A percentile compares a stretch with the other conserved stretches of the same genome.
These are phyloP conservation scores for Darevskia mixta DNA, from an alignment of 2,797 vertebrate species.

Conservation along the genomic window DNA sequence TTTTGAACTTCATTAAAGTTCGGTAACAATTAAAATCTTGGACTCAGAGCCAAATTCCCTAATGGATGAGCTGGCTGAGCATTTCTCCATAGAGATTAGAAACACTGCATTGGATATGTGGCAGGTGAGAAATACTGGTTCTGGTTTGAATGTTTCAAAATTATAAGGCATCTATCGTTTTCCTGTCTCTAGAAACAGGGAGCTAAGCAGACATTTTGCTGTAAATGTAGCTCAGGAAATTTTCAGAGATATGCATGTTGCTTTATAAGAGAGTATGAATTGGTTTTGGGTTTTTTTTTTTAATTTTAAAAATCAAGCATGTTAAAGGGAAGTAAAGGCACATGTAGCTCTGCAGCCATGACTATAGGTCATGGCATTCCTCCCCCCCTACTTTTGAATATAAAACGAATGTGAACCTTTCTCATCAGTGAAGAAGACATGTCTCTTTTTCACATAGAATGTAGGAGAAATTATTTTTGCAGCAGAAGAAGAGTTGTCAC, in stretches of 20 bases:
- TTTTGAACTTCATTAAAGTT: not conserved
- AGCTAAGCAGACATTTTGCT: not conserved
- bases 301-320: not conserved
- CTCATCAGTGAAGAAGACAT: not conserved
- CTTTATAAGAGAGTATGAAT: not conserved
- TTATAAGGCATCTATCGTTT: not conserved
- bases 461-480: not conserved
- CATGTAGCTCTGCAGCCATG: not conserved
- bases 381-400: not conserved
- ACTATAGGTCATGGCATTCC: not conserved
- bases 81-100: not conserved
- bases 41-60: slow-evolving; percentile 4
- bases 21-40: not conserved
- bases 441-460: not conserved
- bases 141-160: not conserved
- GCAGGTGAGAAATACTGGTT: not conserved
- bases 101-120: not conserved
- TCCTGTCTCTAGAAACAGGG: not conserved
- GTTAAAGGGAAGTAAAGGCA: not conserved
- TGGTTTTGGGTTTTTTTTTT: not conserved
- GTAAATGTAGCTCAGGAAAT: not conserved
- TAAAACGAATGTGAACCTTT: not conserved
- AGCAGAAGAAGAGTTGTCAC: not conserved
- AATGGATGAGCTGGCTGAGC: not conserved
- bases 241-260: no score